phyloP scores from a whole-genome alignment of 2,888 invertebrate genomes.

The Scaptomyza parva region DNA sequence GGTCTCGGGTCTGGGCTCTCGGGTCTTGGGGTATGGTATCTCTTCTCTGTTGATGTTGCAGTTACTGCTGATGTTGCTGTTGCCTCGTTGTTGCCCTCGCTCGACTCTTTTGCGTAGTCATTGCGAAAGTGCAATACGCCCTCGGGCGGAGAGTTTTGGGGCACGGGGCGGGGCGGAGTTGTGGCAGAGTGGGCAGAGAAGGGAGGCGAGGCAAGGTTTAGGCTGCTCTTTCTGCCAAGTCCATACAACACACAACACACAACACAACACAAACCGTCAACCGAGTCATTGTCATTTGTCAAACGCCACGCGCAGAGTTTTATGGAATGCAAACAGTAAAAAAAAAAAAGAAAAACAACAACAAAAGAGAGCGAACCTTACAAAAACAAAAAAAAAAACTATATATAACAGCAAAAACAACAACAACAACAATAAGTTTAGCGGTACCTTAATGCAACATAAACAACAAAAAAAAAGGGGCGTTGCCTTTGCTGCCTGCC shows the following conservation, averaged over 20 bases:
- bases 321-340: conserved; percentile 52
- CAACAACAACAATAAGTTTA: conserved; percentile 40
- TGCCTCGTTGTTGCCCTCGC: conserved; percentile 14
- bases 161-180: not conserved
- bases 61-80: not conserved
- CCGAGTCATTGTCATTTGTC: conserved; percentile 67
- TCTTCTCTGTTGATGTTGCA: too few species aligned
- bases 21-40: too few species aligned
- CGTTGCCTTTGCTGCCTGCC: conserved; percentile 23
- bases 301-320: conserved; percentile 61
- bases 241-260: conserved; percentile 33
- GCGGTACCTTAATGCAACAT: conserved; percentile 56
- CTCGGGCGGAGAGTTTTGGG: too few species aligned
- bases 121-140: conserved; percentile 64
- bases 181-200: too few species aligned
- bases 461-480: conserved; percentile 33
- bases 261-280: conserved; percentile 51
- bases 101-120: conserved; percentile 38
- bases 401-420: conserved; percentile 24
- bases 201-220: too few species aligned
- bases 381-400: conserved; percentile 18
- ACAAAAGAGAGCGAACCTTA: conserved; percentile 38
- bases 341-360: conserved; percentile 1
- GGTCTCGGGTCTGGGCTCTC: conserved; percentile 35
- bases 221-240: conserved; percentile 63